Evolutionary conservation across 2,113 vertebrate genomes (phyloP).

Genomic region (Ictalurus punctatus): DNA sequence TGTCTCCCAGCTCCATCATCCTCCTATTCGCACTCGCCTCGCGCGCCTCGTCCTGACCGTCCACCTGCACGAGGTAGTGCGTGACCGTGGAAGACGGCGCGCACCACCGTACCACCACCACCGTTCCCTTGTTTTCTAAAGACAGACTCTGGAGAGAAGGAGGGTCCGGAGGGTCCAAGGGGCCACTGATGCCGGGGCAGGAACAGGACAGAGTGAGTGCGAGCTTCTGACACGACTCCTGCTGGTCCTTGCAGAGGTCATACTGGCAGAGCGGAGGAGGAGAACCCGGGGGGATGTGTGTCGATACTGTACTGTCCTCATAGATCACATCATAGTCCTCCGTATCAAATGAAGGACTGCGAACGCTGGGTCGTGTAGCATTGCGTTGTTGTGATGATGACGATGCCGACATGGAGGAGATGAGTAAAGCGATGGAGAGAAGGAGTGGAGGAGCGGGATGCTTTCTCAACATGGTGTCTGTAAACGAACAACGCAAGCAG

Average conservation of each 20-base stretch:
- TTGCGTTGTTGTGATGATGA: not conserved
- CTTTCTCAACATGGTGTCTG: conserved; percentile 50
- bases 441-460: conserved; percentile 31
- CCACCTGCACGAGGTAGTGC: conserved; percentile 60
- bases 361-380: not conserved
- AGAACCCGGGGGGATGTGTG: rapidly evolving
- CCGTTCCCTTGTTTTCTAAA: conserved; percentile 51
- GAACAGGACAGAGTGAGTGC: conserved; percentile 40
- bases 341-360: not conserved
- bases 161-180: conserved; percentile 27
- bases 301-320: not conserved
- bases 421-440: conserved; percentile 54
- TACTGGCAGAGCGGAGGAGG: conserved; percentile 53
- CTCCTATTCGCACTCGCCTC: conserved; percentile 41
- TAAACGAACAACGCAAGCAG: not conserved
- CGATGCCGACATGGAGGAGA: conserved; percentile 37
- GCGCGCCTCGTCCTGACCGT: not conserved
- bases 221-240: conserved; percentile 57
- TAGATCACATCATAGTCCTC: conserved; percentile 25
- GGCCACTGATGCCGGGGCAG: conserved; percentile 62
- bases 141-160: conserved; percentile 52
- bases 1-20: not conserved
- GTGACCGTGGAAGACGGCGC: conserved; percentile 64
- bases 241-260: conserved; percentile 61
- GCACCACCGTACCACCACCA: conserved; percentile 68